A percentile compares a stretch with the other conserved stretches of the same genome.
Conservation (phyloP, 1,140 invertebrate species). For the Neodiprion lecontei region DNA sequence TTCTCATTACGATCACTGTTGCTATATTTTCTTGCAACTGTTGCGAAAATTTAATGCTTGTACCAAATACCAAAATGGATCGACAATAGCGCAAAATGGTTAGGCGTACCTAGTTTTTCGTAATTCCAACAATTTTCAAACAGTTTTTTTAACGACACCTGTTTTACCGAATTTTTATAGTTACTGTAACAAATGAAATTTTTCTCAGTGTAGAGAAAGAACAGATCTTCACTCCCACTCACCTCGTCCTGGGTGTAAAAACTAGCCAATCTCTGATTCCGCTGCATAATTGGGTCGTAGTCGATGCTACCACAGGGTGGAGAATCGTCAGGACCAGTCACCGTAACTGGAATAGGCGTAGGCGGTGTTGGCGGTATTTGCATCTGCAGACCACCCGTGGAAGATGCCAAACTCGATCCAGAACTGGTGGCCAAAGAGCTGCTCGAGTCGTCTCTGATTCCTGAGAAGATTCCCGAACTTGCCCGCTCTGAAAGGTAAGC, state of each 20-base stretch:
- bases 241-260: slow-evolving; percentile 50
- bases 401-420: slow-evolving; percentile 48
- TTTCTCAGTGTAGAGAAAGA: neutral
- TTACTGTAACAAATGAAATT: too few relatives aligned
- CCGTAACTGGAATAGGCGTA: slow-evolving; percentile 51
- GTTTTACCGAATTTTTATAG: too few relatives aligned
- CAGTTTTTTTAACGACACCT: too few relatives aligned
- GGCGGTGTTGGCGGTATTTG: slow-evolving; percentile 39
- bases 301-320: slow-evolving; percentile 41
- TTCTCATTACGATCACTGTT: too few relatives aligned
- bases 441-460: slow-evolving; percentile 47
- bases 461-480: slow-evolving; percentile 42
- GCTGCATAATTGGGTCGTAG: slow-evolving; percentile 13
- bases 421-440: slow-evolving; percentile 50
- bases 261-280: slow-evolving; percentile 34
- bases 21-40: too few relatives aligned
- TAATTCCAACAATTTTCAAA: too few relatives aligned
- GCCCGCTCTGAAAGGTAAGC: slow-evolving; percentile 38
- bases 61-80: too few relatives aligned
- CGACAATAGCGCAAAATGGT: too few relatives aligned
- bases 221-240: neutral
- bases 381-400: slow-evolving; percentile 45
- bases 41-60: too few relatives aligned
- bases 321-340: slow-evolving; percentile 48
- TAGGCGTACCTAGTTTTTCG: too few relatives aligned